Evolutionary conservation across 2,797 vertebrate species (phyloP).

Genomic region (Mormyrus hasselquistii): DNA sequence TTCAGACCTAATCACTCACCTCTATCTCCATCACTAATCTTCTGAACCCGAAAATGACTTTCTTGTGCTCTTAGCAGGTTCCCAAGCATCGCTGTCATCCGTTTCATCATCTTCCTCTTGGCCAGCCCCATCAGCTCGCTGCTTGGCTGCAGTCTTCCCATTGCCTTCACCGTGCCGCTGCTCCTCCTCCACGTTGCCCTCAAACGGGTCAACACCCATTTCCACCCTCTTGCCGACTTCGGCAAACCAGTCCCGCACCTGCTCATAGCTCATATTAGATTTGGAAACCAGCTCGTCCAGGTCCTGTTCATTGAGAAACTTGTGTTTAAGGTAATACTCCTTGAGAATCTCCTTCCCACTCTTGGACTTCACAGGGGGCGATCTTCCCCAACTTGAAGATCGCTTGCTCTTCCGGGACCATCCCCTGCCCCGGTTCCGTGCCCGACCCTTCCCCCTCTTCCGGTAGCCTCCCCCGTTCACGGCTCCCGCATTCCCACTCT

Average conservation of each 20-base stretch:
- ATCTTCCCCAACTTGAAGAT: slow-evolving; percentile 61
- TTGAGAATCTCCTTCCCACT: slow-evolving; percentile 86
- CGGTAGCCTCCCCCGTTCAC: slow-evolving; percentile 66
- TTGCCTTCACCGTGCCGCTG: slow-evolving; percentile 29
- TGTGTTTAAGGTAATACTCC: slow-evolving; percentile 94
- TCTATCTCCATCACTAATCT: slow-evolving; percentile 47
- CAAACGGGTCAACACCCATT: slow-evolving; percentile 59
- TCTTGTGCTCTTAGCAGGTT: slow-evolving; percentile 69
- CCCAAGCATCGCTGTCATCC: slow-evolving; percentile 72
- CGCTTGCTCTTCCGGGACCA: slow-evolving; percentile 68
- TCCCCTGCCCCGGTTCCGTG: slow-evolving; percentile 83
- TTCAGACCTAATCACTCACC: slow-evolving; percentile 9
- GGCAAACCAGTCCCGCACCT: slow-evolving; percentile 78
- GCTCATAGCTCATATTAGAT: slow-evolving; percentile 96
- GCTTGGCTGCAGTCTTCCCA: slow-evolving; percentile 25
- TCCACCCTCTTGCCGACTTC: slow-evolving; percentile 64
- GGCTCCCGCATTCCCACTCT: slow-evolving; percentile 64
- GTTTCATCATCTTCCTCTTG: slow-evolving; percentile 62
- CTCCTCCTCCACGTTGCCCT: slow-evolving; percentile 48
- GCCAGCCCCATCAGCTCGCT: not conserved
- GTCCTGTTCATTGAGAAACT: slow-evolving; percentile 94
- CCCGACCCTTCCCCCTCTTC: slow-evolving; percentile 75
- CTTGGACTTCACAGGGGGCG: slow-evolving; percentile 73
- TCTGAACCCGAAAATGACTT: slow-evolving; percentile 69
- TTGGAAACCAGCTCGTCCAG: slow-evolving; percentile 93